Evolutionary conservation across 2,113 vertebrate species (phyloP).

Genomic region (Lophura nycthemera): DNA sequence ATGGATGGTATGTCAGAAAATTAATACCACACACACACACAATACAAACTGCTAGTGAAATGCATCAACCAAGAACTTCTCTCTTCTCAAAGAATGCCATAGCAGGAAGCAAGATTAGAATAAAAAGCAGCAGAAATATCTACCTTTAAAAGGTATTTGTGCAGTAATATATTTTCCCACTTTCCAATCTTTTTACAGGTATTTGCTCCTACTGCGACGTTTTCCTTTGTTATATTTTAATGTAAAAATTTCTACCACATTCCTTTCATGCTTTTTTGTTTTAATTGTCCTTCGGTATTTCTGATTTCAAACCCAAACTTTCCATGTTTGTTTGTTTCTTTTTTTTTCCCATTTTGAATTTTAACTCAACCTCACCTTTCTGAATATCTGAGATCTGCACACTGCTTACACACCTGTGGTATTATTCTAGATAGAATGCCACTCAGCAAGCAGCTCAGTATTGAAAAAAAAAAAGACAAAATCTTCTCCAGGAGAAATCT

Average conservation of each 20-base stretch:
- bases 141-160: neutral
- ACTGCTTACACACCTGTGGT: neutral
- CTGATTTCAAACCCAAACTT: neutral
- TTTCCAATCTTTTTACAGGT: neutral
- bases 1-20: conserved; percentile 76
- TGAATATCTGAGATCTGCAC: neutral
- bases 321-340: neutral
- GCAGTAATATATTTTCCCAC: neutral
- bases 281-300: neutral
- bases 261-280: neutral
- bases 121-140: neutral
- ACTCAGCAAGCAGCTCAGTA: neutral
- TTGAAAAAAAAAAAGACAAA: neutral
- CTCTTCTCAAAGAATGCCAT: neutral
- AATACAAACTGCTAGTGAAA: conserved; percentile 72
- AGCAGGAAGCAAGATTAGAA: neutral
- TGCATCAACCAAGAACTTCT: neutral
- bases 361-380: neutral
- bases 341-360: neutral
- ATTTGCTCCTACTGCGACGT: neutral
- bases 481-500: neutral
- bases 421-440: neutral
- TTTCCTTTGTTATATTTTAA: neutral
- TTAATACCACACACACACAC: conserved; percentile 79
- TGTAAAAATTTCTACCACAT: neutral